phyloP scores from a whole-genome alignment of 2,113 vertebrate species.

The Thomomys bottae region DNA sequence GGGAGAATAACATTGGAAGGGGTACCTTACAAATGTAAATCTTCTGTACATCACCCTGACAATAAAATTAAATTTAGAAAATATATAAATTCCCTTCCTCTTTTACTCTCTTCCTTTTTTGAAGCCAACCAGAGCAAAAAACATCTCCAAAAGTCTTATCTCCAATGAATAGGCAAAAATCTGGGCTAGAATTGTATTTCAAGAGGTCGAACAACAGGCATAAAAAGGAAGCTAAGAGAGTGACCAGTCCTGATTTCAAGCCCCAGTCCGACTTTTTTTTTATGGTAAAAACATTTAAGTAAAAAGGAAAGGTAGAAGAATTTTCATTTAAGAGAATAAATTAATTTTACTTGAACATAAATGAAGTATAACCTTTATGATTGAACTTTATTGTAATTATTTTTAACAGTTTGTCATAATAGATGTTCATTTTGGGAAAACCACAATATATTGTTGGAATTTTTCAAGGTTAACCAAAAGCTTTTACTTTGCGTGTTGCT shows the following conservation, averaged over 20 bases:
- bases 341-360: background rate
- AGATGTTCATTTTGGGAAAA: background rate
- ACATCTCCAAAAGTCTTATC: too few species aligned
- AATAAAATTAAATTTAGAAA: too few species aligned
- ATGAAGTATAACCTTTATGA: background rate
- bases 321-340: background rate
- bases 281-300: slow-evolving; percentile 18
- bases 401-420: background rate
- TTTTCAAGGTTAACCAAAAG: background rate
- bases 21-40: too few species aligned
- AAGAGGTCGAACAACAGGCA: too few species aligned
- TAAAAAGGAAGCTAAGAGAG: too few species aligned
- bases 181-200: background rate
- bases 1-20: too few species aligned
- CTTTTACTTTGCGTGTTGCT: too few species aligned
- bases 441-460: background rate
- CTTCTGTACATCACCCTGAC: too few species aligned
- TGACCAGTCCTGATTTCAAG: too few species aligned
- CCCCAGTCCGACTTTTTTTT: background rate
- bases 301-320: background rate
- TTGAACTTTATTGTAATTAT: background rate
- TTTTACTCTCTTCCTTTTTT: background rate
- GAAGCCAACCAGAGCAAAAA: too few species aligned
- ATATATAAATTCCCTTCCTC: too few species aligned
- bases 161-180: too few species aligned